Conservation (phyloP, 1,140 invertebrate species). For the Teleogryllus occipitalis region DNA sequence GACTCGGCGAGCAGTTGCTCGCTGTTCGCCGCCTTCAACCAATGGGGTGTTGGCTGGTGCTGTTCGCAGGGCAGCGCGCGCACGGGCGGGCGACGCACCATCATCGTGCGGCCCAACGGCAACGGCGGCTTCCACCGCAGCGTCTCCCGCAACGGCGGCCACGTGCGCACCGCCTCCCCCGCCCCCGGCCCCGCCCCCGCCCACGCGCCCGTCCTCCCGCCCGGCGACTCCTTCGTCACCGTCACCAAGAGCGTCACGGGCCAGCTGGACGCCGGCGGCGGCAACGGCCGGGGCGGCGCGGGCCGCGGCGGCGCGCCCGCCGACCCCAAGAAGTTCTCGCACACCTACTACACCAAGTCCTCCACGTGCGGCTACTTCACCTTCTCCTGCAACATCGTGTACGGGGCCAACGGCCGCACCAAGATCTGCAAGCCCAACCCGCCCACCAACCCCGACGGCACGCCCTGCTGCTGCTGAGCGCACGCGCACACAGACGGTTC, state of each 20-base stretch:
- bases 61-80: background rate
- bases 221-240: slow-evolving; percentile 51
- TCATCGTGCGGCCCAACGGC: background rate
- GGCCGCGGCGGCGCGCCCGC: slow-evolving; percentile 37
- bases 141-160: background rate
- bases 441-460: slow-evolving; percentile 46
- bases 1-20: no score
- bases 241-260: slow-evolving; percentile 70
- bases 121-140: slow-evolving; percentile 6
- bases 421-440: slow-evolving; percentile 71
- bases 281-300: slow-evolving; percentile 39
- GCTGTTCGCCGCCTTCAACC: no score
- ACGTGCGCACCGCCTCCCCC: slow-evolving; percentile 10
- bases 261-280: slow-evolving; percentile 49
- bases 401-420: slow-evolving; percentile 61
- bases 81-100: background rate
- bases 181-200: background rate
- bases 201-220: background rate
- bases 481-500: background rate
- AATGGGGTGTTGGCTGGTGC: no score
- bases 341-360: slow-evolving; percentile 74
- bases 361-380: slow-evolving; percentile 78
- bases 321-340: slow-evolving; percentile 53
- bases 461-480: slow-evolving; percentile 31
- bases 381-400: slow-evolving; percentile 69